A percentile compares a stretch with the other conserved stretches of the same genome.
Evolutionary conservation across 2,888 invertebrate genomes (phyloP).

Genomic region (Drosophila greeni): DNA sequence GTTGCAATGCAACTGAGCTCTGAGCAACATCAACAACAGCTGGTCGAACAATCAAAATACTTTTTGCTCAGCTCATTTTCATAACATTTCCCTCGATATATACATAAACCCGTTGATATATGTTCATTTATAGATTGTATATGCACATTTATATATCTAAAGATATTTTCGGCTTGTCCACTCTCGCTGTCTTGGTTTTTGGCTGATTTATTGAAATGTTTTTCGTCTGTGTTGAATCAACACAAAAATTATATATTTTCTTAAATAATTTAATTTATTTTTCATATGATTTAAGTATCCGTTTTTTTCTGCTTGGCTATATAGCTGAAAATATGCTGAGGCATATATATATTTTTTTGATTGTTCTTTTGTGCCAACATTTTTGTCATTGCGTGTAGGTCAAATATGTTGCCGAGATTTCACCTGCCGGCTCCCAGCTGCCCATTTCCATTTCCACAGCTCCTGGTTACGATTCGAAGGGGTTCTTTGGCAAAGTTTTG

Average conservation of each 20-base stretch:
- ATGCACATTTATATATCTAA: conserved; percentile 36
- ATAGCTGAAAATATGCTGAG: conserved; percentile 5
- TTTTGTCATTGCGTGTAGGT: conserved; percentile 67
- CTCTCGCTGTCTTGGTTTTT: conserved; percentile 19
- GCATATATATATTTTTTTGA: conserved; percentile 12
- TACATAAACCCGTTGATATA: conserved; percentile 4
- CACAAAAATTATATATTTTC: conserved; percentile 29
- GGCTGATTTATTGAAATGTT: conserved; percentile 48
- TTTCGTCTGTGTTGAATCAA: conserved; percentile 29
- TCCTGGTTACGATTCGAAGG: background rate
- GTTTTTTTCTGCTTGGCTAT: conserved; percentile 5
- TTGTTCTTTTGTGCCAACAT: conserved; percentile 45
- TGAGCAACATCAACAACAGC: conserved; percentile 12
- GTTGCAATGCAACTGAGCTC: conserved; percentile 1
- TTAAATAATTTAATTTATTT: conserved; percentile 67
- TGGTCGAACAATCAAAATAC: conserved; percentile 20
- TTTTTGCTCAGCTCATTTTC: conserved; percentile 12
- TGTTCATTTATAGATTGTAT: conserved; percentile 35
- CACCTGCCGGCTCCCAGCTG: conserved; percentile 12
- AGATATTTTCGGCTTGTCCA: conserved; percentile 36
- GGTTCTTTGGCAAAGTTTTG: conserved; percentile 15
- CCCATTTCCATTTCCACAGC: conserved; percentile 1
- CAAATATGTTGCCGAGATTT: conserved; percentile 53
- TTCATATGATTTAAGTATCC: conserved; percentile 42
- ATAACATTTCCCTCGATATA: conserved; percentile 12